Conservation (phyloP, 2,888 invertebrate genomes). For the Dinocampus coccinellae region DNA sequence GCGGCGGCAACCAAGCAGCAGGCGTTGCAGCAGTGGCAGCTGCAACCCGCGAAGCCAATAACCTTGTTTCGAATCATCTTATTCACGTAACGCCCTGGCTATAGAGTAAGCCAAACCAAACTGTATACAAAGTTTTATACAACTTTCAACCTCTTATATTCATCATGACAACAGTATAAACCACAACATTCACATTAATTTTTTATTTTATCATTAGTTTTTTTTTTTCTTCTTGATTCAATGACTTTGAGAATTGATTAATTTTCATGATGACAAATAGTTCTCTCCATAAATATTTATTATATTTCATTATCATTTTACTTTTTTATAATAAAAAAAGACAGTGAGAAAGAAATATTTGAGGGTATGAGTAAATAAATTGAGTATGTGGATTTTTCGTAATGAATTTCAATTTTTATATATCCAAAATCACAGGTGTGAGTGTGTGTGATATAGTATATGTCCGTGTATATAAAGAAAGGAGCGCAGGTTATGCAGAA, state of each 20-base stretch:
- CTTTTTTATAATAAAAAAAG: neutral
- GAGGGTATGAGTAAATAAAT: neutral
- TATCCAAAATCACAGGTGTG: too few relatives aligned
- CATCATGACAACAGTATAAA: neutral
- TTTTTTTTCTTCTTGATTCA: too few relatives aligned
- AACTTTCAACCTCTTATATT: conserved; percentile 30
- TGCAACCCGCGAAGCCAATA: conserved; percentile 57
- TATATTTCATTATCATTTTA: neutral
- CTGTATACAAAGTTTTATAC: conserved; percentile 41
- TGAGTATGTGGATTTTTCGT: neutral
- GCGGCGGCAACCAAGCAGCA: conserved; percentile 27
- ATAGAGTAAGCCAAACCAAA: conserved; percentile 48
- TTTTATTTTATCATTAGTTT: too few relatives aligned
- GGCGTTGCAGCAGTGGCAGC: conserved; percentile 43
- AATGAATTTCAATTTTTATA: neutral
- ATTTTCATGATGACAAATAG: neutral
- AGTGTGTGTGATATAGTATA: neutral
- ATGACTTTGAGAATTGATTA: too few relatives aligned
- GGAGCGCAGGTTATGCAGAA: neutral
- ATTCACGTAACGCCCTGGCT: conserved; percentile 53
- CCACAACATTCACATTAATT: too few relatives aligned
- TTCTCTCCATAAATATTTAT: neutral
- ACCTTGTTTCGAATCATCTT: conserved; percentile 62
- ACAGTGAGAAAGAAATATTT: neutral
- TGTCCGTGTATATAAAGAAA: neutral